Evolutionary conservation across 2,797 vertebrate genomes (phyloP).

Genomic region (Picus viridis): DNA sequence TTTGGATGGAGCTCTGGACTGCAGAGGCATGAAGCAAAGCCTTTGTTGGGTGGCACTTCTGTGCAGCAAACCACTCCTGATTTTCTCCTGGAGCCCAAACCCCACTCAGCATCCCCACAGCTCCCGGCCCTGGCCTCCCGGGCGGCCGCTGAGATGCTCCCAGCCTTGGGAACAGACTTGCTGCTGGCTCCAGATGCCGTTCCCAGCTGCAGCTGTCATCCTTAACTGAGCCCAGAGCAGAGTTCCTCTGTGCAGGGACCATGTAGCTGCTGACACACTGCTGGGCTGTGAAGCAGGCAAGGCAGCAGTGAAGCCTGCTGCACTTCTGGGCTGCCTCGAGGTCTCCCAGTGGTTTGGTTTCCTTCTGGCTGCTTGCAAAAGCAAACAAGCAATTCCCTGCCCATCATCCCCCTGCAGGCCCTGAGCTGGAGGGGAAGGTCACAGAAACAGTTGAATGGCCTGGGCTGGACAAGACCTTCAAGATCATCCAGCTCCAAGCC

Average conservation of each 20-base stretch:
- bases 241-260: background rate
- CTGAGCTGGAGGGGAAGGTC: too few relatives aligned
- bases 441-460: too few relatives aligned
- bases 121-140: conserved; percentile 20
- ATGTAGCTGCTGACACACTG: background rate
- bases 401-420: too few relatives aligned
- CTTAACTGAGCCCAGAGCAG: background rate
- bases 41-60: too few relatives aligned
- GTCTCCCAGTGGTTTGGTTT: too few relatives aligned
- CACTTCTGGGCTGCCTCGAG: background rate
- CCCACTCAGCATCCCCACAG: conserved; percentile 31
- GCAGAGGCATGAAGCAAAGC: too few relatives aligned
- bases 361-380: too few relatives aligned
- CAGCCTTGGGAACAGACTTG: conserved; percentile 55
- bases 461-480: too few relatives aligned
- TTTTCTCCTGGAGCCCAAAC: conserved; percentile 55
- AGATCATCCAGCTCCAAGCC: too few relatives aligned
- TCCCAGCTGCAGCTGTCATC: conserved; percentile 9
- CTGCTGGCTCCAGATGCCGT: background rate
- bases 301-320: background rate
- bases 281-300: background rate
- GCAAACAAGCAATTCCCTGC: too few relatives aligned
- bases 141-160: background rate
- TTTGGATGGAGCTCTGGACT: too few relatives aligned
- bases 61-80: too few relatives aligned